Percentiles rank a stretch among this genome's conserved stretches.
These are phyloP conservation scores for Myrmecobius fasciatus DNA, from an alignment of 2,113 vertebrate genomes.

Conservation along the genomic window DNA sequence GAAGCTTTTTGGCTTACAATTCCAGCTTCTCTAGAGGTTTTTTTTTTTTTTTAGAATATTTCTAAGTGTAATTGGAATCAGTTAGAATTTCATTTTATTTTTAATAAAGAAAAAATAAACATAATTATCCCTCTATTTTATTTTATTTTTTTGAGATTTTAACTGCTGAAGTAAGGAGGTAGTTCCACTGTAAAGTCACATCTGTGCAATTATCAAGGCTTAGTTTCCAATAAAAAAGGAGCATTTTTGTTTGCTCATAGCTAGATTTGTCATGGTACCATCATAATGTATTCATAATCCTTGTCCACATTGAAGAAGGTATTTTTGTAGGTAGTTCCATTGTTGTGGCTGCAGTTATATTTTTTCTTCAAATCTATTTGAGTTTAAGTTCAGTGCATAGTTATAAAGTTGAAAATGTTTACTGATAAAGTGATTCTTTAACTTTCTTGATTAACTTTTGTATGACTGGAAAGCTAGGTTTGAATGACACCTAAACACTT, in stretches of 20 bases:
- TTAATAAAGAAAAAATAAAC: background rate
- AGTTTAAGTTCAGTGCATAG: background rate
- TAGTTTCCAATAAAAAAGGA: background rate
- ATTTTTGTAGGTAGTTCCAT: background rate
- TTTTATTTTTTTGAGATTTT: background rate
- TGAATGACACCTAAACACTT: background rate
- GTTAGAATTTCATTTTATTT: background rate
- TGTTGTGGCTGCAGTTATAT: background rate
- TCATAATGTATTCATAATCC: background rate
- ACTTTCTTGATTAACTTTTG: background rate
- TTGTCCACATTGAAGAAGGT: background rate
- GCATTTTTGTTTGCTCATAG: background rate
- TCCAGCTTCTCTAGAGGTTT: background rate
- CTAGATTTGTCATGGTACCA: background rate
- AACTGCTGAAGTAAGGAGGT: background rate
- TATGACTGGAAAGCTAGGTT: background rate
- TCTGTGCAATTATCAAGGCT: background rate
- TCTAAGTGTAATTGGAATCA: background rate
- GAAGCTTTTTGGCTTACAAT: background rate
- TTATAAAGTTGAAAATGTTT: background rate
- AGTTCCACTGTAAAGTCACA: background rate
- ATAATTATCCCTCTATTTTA: background rate
- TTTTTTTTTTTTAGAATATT: background rate
- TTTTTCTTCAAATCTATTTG: background rate
- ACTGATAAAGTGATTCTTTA: background rate